Conservation (phyloP, 2,888 invertebrate species). For the Melolontha melolontha region DNA sequence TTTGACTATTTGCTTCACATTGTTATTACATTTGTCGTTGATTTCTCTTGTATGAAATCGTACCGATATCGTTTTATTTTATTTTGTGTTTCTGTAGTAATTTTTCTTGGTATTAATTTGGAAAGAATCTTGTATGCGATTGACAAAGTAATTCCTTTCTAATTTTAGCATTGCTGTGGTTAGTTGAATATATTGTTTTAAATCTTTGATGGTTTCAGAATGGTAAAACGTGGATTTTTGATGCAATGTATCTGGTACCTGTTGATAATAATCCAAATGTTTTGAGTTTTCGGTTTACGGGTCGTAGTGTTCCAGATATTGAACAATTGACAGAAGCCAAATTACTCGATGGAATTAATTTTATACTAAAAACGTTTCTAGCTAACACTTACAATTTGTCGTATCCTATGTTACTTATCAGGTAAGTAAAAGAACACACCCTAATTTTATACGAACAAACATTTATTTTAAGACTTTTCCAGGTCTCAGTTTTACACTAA, state of each 20-base stretch:
- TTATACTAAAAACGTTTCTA: conserved; percentile 69
- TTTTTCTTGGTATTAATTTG: too few species aligned
- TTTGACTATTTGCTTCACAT: too few species aligned
- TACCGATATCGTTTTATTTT: too few species aligned
- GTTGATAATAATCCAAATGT: conserved; percentile 72
- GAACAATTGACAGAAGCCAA: conserved; percentile 70
- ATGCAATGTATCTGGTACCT: conserved; percentile 72
- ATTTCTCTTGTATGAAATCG: too few species aligned
- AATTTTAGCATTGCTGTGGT: too few species aligned
- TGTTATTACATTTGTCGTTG: too few species aligned
- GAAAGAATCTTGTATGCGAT: too few species aligned
- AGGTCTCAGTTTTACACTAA: conserved; percentile 78
- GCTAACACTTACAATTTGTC: conserved; percentile 66
- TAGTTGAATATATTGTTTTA: too few species aligned
- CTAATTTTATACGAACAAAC: background rate
- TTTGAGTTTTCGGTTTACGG: conserved; percentile 75
- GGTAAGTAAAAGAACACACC: conserved; percentile 47
- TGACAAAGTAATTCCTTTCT: too few species aligned
- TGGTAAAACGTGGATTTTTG: conserved; percentile 69
- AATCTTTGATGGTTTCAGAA: too few species aligned
- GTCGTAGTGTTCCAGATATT: conserved; percentile 72
- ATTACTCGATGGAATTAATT: conserved; percentile 66
- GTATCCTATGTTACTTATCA: conserved; percentile 59
- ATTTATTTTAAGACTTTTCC: conserved; percentile 47
- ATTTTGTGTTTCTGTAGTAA: too few species aligned